Evolutionary conservation across 2,113 vertebrate genomes (phyloP).

Genomic region (Cyrtonyx montezumae): DNA sequence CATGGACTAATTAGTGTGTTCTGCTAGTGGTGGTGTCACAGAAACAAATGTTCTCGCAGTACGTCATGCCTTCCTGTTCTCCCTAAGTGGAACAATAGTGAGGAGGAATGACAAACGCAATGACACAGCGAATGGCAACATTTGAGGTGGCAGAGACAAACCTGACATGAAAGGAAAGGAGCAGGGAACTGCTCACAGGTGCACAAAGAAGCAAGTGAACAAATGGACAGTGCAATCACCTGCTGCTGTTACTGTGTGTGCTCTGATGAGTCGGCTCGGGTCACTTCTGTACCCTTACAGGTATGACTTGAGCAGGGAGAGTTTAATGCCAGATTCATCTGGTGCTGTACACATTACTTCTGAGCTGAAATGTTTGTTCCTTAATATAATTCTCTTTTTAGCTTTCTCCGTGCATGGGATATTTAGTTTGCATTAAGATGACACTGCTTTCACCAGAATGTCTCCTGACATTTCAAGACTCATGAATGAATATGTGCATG

Average conservation of each 20-base stretch:
- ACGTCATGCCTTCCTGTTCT: background rate
- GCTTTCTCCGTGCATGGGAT: background rate
- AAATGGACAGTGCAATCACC: background rate
- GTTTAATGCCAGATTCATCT: background rate
- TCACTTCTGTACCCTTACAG: background rate
- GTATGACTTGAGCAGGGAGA: background rate
- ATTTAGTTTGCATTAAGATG: rapidly evolving
- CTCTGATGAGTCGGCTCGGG: background rate
- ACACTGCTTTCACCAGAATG: background rate
- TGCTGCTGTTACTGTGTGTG: rapidly evolving
- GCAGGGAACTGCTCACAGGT: rapidly evolving
- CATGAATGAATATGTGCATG: background rate
- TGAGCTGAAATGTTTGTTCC: background rate
- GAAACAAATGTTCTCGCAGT: background rate
- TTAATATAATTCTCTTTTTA: rapidly evolving
- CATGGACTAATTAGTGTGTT: background rate
- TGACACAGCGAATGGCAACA: background rate
- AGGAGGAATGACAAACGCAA: background rate
- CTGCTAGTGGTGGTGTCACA: background rate
- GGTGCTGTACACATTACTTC: background rate
- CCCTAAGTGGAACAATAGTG: rapidly evolving
- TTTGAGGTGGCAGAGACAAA: background rate
- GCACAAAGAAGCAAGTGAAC: background rate
- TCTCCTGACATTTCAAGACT: background rate
- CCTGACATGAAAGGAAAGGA: background rate